Evolutionary conservation across 2,888 invertebrate genomes (phyloP).

Genomic region (Punctoribates punctum): DNA sequence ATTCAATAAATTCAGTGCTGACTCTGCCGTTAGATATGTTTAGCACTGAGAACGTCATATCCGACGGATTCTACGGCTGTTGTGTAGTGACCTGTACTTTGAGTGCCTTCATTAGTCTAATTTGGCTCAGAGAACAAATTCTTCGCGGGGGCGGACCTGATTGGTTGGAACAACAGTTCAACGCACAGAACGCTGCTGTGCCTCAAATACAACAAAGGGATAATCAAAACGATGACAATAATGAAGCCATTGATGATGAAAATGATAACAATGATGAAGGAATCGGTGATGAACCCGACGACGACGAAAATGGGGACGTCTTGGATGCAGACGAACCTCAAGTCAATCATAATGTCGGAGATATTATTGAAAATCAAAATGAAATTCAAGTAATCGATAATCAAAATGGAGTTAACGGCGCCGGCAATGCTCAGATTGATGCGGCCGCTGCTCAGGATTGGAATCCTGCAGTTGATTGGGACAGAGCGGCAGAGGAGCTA

Average conservation of each 20-base stretch:
- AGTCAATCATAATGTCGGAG: slow-evolving; percentile 53
- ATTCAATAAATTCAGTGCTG: slow-evolving; percentile 71
- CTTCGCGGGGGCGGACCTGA: slow-evolving; percentile 95
- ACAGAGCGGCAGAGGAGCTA: slow-evolving; percentile 91
- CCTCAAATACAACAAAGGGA: slow-evolving; percentile 43
- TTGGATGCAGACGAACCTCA: slow-evolving; percentile 42
- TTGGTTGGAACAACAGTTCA: slow-evolving; percentile 70
- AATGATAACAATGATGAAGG: slow-evolving; percentile 48
- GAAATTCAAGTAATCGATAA: slow-evolving; percentile 29
- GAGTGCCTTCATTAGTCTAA: slow-evolving; percentile 90
- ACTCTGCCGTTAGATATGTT: slow-evolving; percentile 86
- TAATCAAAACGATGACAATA: slow-evolving; percentile 18
- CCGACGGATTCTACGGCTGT: slow-evolving; percentile 92
- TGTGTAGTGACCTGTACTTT: slow-evolving; percentile 94
- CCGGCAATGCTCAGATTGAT: slow-evolving; percentile 41
- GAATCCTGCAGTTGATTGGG: slow-evolving; percentile 96
- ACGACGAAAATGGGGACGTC: slow-evolving; percentile 49
- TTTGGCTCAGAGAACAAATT: slow-evolving; percentile 97
- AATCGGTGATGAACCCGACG: slow-evolving; percentile 49
- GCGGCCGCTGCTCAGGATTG: slow-evolving; percentile 57
- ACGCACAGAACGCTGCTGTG: slow-evolving; percentile 42
- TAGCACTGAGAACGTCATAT: slow-evolving; percentile 84
- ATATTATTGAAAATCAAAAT: slow-evolving; percentile 47
- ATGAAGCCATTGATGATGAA: slow-evolving; percentile 44
- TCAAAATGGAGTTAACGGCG: slow-evolving; percentile 36